Evolutionary conservation across 2,113 vertebrate species (phyloP), one percentile per base, ranked within the genome.

Genomic region (Pseudorectes ferrugineus): DNA sequence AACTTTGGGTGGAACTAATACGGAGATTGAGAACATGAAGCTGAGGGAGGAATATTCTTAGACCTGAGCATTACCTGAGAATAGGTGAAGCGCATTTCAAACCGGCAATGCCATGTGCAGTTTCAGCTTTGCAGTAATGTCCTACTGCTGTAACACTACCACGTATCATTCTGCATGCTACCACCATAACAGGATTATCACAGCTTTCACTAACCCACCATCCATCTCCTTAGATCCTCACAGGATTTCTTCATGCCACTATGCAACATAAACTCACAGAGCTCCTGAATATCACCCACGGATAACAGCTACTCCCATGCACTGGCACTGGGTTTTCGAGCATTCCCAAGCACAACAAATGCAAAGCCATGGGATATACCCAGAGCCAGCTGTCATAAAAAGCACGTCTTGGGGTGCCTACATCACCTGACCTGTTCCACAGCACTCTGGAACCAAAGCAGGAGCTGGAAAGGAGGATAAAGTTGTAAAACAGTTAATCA

Each of bases 141-240:
- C 59, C n/a, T 45, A 59, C 7, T 59, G n/a, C 17, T 19, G 4
- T 29, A 73, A 70, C 13, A 11, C 13, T 22, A 24, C 23, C 0
- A 1, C 0, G 0, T 26, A 70, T 26, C 22, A 68, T 46, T n/a
- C 45, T 36, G n/a, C 6, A 3, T 11, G 13, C n/a, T 57, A 68
- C 19, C 54, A 40, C 12, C 24, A 6, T 13, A 61, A 31, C 3
- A 46, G 24, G n/a, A 82, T 29, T 81, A 24, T 12, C 33, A 38
- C n/a, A 77, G 33, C 38, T 38, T 38, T 76, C 36, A 35, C 23
- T 63, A 68, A 40, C 10, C 20, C 48, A 55, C 25, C 1, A 4
- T 18, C 23, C 46, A 45, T 18, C 18, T 58, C 28, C 24, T 76
- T 22, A 65, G 24, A 73, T 24, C 43, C 26, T 77, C n/a, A 31